phyloP scores from a whole-genome alignment of 2,888 invertebrate genomes.

The Ceraclea dissimilis region DNA sequence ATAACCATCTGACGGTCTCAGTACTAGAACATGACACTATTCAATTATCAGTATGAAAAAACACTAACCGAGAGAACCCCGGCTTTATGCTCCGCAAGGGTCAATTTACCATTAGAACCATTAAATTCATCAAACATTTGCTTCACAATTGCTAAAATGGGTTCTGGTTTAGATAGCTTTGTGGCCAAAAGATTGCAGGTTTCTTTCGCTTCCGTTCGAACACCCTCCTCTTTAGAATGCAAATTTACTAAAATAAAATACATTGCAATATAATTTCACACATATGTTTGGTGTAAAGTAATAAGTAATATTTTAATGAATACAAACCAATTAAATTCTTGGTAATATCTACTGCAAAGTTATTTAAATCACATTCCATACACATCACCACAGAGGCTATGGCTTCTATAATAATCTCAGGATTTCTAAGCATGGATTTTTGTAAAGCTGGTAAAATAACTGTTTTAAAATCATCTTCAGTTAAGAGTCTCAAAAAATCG shows the following conservation, averaged over 20 bases:
- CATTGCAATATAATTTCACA: background rate
- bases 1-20: too few species aligned
- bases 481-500: constrained; percentile 56
- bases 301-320: constrained; percentile 10
- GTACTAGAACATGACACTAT: too few species aligned
- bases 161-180: constrained; percentile 60
- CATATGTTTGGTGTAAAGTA: background rate
- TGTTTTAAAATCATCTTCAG: constrained; percentile 62
- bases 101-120: constrained; percentile 86
- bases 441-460: constrained; percentile 76
- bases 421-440: constrained; percentile 87
- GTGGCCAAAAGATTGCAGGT: constrained; percentile 64
- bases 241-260: constrained; percentile 54
- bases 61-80: constrained; percentile 74
- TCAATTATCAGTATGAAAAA: too few species aligned
- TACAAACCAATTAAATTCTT: constrained; percentile 66
- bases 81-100: constrained; percentile 81
- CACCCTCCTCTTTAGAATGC: constrained; percentile 75
- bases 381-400: constrained; percentile 70
- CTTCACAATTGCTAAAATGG: constrained; percentile 60
- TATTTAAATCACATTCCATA: constrained; percentile 68
- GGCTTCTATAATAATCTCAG: constrained; percentile 80
- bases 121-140: constrained; percentile 73
- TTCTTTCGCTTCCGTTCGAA: constrained; percentile 64
- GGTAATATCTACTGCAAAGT: constrained; percentile 68